These are phyloP conservation scores for Bombus pascuorum DNA, from an alignment of 1,140 invertebrate genomes.

Conservation along the genomic window DNA sequence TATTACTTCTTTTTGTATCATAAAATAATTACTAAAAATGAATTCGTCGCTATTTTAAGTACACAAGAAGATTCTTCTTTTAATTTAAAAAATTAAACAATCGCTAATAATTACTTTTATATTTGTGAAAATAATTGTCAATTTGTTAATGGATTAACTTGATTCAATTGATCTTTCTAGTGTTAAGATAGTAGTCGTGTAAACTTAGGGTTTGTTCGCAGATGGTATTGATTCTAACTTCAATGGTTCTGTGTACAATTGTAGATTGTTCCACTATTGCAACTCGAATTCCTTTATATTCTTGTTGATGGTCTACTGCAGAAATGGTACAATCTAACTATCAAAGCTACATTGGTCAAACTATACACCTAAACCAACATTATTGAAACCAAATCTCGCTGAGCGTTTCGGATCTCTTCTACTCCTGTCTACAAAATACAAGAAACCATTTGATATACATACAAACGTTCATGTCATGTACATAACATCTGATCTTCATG, in stretches of 20 bases:
- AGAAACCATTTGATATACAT: background rate
- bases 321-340: background rate
- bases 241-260: background rate
- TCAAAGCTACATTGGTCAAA: background rate
- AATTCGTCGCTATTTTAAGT: background rate
- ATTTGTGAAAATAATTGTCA: background rate
- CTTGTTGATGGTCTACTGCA: background rate
- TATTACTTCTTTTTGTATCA: background rate
- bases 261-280: background rate
- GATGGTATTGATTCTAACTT: background rate
- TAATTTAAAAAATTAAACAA: background rate
- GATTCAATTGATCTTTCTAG: background rate
- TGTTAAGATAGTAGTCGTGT: background rate
- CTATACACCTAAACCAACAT: background rate
- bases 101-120: background rate
- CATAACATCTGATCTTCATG: too few relatives aligned
- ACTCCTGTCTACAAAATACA: background rate
- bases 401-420: background rate
- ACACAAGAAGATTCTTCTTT: background rate
- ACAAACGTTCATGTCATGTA: too few relatives aligned
- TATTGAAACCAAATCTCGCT: background rate
- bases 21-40: background rate
- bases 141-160: background rate
- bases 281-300: background rate
- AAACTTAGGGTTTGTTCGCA: background rate